Evolutionary conservation across 2,797 vertebrate genomes (phyloP), one percentile per base, ranked within the genome.

Genomic region (Lutjanus argentimaculatus): DNA sequence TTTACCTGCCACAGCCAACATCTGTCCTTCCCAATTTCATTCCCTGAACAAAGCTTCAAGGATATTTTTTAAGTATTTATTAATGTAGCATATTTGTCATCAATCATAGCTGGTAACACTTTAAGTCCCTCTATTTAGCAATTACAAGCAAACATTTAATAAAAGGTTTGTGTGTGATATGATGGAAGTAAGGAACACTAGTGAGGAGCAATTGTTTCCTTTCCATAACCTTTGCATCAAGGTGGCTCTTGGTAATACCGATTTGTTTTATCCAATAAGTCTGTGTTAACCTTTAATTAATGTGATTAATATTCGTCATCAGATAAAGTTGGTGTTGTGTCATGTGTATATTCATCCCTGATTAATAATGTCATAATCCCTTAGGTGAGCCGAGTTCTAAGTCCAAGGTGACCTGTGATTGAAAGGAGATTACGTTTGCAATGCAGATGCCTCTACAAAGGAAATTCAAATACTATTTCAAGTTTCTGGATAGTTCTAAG

Each of bases 401-500:
- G 17, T 86, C 82, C 91, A 94, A 95, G 89, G 94, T 96, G 92
- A 95, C 92, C 91, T 80, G 55, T 70, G 62, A 85, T 16, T 87
- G 52, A 88, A 53, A 74, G 75, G 11, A 84, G 80, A 88, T 86
- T 87, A 88, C 13, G 63, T 22, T 8, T 57, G 49, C 56, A 11
- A 16, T 73, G 8, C 25, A 73, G 45, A 42, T n/a, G 43, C 62
- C 10, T 67, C 42, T 75, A 57, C 19, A 51, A 56, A 36, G 77
- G 3, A 67, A 55, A 25, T 46, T 25, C 9, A 14, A 68, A 79
- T 3, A 52, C 19, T 62, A 15, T 21, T 15, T 6, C 12, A 52
- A 46, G 0, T 46, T 70, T 56, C 13, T 62, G 17, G 12, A 19
- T 70, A 2, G 0, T 40, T 67, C 4, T 19, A 53, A 59, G 43